Percentiles rank a stretch among this genome's conserved stretches.
Evolutionary conservation across 2,113 vertebrate genomes (phyloP).

Genomic region (Nibea albiflora): DNA sequence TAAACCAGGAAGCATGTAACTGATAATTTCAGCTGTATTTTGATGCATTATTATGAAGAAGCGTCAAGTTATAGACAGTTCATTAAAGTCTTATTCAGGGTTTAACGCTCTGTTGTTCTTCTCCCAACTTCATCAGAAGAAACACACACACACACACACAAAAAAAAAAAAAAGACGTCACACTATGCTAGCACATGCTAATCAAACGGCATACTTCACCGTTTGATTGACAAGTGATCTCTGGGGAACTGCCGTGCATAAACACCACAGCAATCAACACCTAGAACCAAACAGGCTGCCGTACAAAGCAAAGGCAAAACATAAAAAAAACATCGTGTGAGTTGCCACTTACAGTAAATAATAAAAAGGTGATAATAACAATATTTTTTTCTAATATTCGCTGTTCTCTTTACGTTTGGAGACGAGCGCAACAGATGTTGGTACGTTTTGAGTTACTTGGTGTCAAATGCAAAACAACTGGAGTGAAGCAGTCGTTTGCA

Average conservation of each 20-base stretch:
- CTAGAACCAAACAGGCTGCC: neutral
- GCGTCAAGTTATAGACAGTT: neutral
- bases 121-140: neutral
- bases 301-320: slow-evolving; percentile 24
- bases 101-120: neutral
- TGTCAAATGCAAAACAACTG: neutral
- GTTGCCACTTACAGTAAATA: slow-evolving; percentile 28
- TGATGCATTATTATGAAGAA: neutral
- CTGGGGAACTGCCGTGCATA: slow-evolving; percentile 5
- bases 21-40: neutral
- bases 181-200: neutral
- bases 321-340: slow-evolving; percentile 20
- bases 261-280: slow-evolving; percentile 55
- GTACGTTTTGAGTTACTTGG: neutral
- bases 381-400: slow-evolving; percentile 27
- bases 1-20: neutral
- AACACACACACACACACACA: neutral
- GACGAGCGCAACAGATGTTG: neutral
- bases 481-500: neutral
- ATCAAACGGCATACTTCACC: neutral
- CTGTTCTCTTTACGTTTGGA: slow-evolving; percentile 17
- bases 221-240: slow-evolving; percentile 31
- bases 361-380: slow-evolving; percentile 23
- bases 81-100: neutral
- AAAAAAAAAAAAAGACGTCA: neutral